Percentiles rank a stretch among this genome's conserved stretches.
These are phyloP conservation scores for Taxidea taxus DNA, from an alignment of 2,113 vertebrate genomes.

Conservation along the genomic window DNA sequence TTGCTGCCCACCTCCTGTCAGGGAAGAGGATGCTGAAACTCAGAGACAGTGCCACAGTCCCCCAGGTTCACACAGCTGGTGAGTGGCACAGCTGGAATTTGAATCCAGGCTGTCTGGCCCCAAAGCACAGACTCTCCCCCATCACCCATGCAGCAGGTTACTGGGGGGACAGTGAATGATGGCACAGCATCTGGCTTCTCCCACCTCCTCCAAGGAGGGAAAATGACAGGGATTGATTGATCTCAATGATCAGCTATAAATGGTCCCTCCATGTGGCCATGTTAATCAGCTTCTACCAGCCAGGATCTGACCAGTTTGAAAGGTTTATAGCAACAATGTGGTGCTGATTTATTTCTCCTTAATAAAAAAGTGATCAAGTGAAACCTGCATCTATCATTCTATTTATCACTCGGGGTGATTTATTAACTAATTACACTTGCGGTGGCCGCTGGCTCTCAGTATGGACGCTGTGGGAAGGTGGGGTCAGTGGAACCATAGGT, in stretches of 20 bases:
- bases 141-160: not conserved
- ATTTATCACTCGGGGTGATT: slow-evolving; percentile 88
- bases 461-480: slow-evolving; percentile 72
- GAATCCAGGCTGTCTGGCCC: not conserved
- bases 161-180: not conserved
- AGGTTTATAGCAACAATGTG: slow-evolving; percentile 89
- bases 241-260: slow-evolving; percentile 86
- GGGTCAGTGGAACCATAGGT: slow-evolving; percentile 73
- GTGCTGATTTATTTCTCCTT: slow-evolving; percentile 88
- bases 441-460: slow-evolving; percentile 81
- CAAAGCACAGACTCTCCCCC: rapidly evolving
- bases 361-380: slow-evolving; percentile 91
- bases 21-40: not conserved
- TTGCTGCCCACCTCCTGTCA: not conserved
- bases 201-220: slow-evolving; percentile 64
- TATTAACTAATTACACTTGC: slow-evolving; percentile 89
- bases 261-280: slow-evolving; percentile 82
- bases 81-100: not conserved
- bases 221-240: slow-evolving; percentile 85
- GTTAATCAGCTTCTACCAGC: slow-evolving; percentile 83
- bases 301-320: slow-evolving; percentile 85
- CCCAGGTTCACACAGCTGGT: not conserved
- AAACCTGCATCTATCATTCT: slow-evolving; percentile 89
- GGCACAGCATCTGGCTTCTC: slow-evolving; percentile 72
- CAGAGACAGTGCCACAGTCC: not conserved